These are phyloP conservation scores for Drosophila hydei DNA, from an alignment of 1,140 invertebrate genomes.

Conservation along the genomic window DNA sequence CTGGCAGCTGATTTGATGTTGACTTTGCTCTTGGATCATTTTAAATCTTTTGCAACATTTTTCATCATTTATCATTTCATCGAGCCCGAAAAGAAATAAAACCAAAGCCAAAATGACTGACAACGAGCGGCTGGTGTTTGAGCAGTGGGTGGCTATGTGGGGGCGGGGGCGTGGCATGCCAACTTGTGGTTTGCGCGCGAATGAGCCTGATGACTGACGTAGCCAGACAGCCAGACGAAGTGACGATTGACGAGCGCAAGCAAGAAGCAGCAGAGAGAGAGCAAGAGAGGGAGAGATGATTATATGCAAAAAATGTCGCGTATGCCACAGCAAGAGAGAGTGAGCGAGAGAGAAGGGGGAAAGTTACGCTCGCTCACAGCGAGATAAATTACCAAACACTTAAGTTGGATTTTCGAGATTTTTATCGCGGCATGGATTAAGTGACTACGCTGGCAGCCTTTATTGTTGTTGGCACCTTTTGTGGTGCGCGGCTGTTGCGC, in stretches of 20 bases:
- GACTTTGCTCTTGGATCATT: conserved; percentile 77
- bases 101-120: conserved; percentile 81
- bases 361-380: conserved; percentile 42
- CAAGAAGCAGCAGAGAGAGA: conserved; percentile 24
- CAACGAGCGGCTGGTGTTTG: conserved; percentile 73
- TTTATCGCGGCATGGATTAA: conserved; percentile 83
- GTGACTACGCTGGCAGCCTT: conserved; percentile 62
- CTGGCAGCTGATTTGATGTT: conserved; percentile 60
- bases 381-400: conserved; percentile 84
- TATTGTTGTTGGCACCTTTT: conserved; percentile 39
- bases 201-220: conserved; percentile 68
- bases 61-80: conserved; percentile 84
- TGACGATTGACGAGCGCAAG: conserved; percentile 31
- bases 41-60: conserved; percentile 82
- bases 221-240: conserved; percentile 15
- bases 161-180: conserved; percentile 23
- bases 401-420: conserved; percentile 84
- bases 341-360: background rate
- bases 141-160: conserved; percentile 2
- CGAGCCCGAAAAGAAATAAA: conserved; percentile 53
- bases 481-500: conserved; percentile 21
- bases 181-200: conserved; percentile 66
- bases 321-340: conserved; percentile 24
- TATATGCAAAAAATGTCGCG: conserved; percentile 70
- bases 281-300: conserved; percentile 29